Base-by-base conservation (phyloP, 2,888 invertebrate genomes). In the Chloroclystis v-ata region DNA sequence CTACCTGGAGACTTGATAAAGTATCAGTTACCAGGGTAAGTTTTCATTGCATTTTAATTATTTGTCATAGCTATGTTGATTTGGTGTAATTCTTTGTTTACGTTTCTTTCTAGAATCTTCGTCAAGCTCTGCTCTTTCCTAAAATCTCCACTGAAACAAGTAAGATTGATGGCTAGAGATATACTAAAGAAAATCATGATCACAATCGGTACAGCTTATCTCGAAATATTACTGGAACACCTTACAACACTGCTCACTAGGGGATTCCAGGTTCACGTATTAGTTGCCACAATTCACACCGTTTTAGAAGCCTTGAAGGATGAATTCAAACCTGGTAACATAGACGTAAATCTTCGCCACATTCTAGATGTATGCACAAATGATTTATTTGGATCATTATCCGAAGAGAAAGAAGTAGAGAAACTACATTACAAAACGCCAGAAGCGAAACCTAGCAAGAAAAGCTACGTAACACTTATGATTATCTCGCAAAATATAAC, bases 191-290 rank as follows among this genome's bases (percentile, higher is more conserved):
- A 96, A 77, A 95, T 98, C 16, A 94, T 97, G 92, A 68, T 91
- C 0, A 91, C 95, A 0, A 89, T 99, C 6, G 98, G 98, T 0
- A 92, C 96, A 0, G 81, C 90, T 10, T 96, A 96, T 76, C 86
- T 99, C 51, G 90, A 91, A 5, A 87, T 92, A 61, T 79, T 98
- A 13, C 76, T 98, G 8, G 91, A 91, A 50, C 97, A 97, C 77
- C 90, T 99, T 73, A 92, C 92, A 26, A 84, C 93, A 3, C 80
- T 96, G 12, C 85, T 99, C 43, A 95, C 92, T 0, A 91, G 93
- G 69, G 99, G 99, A 8, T 99, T 95, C 72, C 97, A 98, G 89
- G 92, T 96, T 1, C 98, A 99, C 67, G 98, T 99, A 0, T 83
- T 99, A 42, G 94, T 95, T 2, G 97, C 93, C 51, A 97, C 98